A percentile compares a stretch with the other conserved stretches of the same genome.
These are phyloP conservation scores for Pseudocheirus occidentalis DNA, from an alignment of 2,797 vertebrate genomes.

Conservation along the genomic window DNA sequence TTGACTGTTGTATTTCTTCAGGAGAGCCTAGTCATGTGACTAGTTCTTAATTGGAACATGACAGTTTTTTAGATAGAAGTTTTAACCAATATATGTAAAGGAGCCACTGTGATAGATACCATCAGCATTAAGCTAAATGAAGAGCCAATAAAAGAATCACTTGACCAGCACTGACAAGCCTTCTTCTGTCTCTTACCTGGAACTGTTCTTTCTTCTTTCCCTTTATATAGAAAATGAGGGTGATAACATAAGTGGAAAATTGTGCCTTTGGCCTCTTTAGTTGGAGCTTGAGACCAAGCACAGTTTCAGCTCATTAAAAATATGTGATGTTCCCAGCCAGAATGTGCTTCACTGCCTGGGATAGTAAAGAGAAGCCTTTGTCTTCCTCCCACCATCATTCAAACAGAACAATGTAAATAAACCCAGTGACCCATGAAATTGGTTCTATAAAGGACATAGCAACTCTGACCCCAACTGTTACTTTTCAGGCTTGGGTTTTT, in stretches of 20 bases:
- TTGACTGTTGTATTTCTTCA: background rate
- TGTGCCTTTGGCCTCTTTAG: background rate
- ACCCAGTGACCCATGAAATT: background rate
- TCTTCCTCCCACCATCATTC: background rate
- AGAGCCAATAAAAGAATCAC: background rate
- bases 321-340: background rate
- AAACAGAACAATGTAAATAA: background rate
- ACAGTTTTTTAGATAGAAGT: background rate
- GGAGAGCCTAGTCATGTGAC: background rate
- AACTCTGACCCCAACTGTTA: background rate
- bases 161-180: rapidly evolving
- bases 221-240: background rate
- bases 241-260: background rate
- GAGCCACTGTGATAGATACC: background rate
- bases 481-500: background rate
- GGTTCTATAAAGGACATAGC: background rate
- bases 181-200: background rate
- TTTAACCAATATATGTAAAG: background rate
- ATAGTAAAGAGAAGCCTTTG: background rate
- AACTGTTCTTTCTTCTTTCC: background rate
- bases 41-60: background rate
- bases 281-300: background rate
- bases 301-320: background rate
- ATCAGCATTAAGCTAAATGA: background rate
- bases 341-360: background rate